These are phyloP conservation scores for Ophion ellenae DNA, from an alignment of 2,888 invertebrate species.

Conservation along the genomic window DNA sequence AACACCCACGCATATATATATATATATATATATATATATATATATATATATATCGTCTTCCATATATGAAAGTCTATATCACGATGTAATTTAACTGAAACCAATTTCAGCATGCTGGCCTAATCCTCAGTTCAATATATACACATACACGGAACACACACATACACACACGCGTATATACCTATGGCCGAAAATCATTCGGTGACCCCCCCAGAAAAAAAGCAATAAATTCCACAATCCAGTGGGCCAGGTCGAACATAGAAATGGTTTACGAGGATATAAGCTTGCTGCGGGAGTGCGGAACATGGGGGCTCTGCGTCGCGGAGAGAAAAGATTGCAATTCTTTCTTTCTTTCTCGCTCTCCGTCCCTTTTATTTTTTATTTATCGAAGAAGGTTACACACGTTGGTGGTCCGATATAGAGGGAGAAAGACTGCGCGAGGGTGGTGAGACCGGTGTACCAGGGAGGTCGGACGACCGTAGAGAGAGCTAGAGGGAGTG, in stretches of 20 bases:
- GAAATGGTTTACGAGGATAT: constrained; percentile 71
- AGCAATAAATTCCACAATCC: constrained; percentile 74
- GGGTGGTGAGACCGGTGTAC: constrained; percentile 16
- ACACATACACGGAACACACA: neutral
- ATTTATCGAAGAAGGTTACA: constrained; percentile 56
- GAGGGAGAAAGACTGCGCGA: constrained; percentile 38
- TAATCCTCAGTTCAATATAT: constrained; percentile 50
- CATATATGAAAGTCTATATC: constrained; percentile 6
- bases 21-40: neutral
- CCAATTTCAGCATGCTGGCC: constrained; percentile 43
- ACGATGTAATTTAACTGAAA: constrained; percentile 53
- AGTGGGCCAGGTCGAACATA: constrained; percentile 72
- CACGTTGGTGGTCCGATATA: constrained; percentile 34
- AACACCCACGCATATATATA: neutral
- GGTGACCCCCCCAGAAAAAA: constrained; percentile 37
- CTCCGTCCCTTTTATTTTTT: constrained; percentile 9
- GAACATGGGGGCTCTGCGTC: constrained; percentile 42
- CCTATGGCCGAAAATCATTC: constrained; percentile 42
- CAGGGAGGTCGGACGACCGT: too few species aligned
- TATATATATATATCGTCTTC: neutral
- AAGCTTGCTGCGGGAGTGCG: constrained; percentile 59
- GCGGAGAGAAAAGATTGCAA: constrained; percentile 57
- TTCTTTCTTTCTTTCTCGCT: too few species aligned
- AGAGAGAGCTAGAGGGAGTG: constrained; percentile 27
- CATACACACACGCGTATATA: neutral